A percentile compares a stretch with the other conserved stretches of the same genome.
Conservation (phyloP, 1,140 invertebrate genomes). For the Drosophila bocki region DNA sequence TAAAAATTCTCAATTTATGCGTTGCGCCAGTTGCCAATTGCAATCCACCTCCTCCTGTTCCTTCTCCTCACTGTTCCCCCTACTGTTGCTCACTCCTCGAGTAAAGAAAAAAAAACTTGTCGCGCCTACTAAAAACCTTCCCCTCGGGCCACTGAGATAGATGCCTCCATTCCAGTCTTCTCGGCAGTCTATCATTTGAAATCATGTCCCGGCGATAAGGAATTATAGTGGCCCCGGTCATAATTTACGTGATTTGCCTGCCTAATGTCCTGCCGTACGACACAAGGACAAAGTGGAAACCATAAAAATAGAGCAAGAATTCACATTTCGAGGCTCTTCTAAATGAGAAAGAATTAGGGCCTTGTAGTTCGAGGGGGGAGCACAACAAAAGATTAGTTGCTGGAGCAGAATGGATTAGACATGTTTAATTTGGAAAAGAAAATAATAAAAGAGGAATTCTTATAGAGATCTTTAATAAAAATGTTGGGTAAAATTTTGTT, state of each 20-base stretch:
- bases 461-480: neutral
- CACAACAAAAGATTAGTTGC: conserved; percentile 11
- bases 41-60: conserved; percentile 21
- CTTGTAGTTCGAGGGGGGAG: neutral
- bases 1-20: conserved; percentile 83
- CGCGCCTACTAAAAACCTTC: conserved; percentile 70
- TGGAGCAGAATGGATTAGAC: conserved; percentile 11
- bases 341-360: conserved; percentile 40
- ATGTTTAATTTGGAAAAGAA: conserved; percentile 14
- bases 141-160: conserved; percentile 22
- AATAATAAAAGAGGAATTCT: neutral
- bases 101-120: conserved; percentile 57
- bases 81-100: neutral
- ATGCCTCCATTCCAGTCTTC: conserved; percentile 28
- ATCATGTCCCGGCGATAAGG: conserved; percentile 79
- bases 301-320: conserved; percentile 39
- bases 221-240: conserved; percentile 76
- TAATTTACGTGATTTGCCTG: conserved; percentile 82
- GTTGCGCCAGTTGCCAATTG: conserved; percentile 82
- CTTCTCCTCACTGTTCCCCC: neutral
- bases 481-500: no score
- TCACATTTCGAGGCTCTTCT: conserved; percentile 18
- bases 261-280: conserved; percentile 43
- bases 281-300: conserved; percentile 22
- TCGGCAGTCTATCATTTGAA: conserved; percentile 78